Percentiles rank a stretch among this genome's conserved stretches.
These are phyloP conservation scores for Heloderma charlesbogerti DNA, from an alignment of 2,113 vertebrate species.

Conservation along the genomic window DNA sequence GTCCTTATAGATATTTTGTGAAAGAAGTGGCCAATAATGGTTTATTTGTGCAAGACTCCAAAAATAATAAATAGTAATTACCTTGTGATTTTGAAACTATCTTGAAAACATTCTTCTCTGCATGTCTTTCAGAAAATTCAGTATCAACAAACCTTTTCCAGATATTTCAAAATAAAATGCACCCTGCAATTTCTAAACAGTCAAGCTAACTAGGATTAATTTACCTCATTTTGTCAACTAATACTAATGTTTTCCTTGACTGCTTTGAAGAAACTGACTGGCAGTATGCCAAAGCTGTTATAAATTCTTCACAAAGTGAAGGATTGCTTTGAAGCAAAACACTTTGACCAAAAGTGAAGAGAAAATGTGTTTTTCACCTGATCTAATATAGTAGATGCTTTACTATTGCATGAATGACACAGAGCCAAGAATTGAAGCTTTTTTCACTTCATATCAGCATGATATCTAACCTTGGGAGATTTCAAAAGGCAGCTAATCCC, in stretches of 20 bases:
- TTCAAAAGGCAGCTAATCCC: background rate
- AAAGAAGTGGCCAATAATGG: conserved; percentile 23
- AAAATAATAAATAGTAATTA: conserved; percentile 1
- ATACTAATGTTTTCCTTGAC: background rate
- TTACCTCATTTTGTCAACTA: background rate
- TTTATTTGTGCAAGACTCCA: conserved; percentile 14
- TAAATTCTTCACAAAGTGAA: background rate
- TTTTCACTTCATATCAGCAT: background rate
- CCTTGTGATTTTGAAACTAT: conserved; percentile 40
- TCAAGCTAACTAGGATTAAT: conserved; percentile 15
- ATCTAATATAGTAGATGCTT: background rate
- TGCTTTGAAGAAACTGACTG: conserved; percentile 9
- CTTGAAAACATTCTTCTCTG: conserved; percentile 24
- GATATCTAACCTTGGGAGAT: background rate
- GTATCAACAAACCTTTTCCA: conserved; percentile 18
- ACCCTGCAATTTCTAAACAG: background rate
- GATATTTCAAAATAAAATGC: background rate
- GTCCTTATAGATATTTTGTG: conserved; percentile 3
- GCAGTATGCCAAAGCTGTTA: background rate
- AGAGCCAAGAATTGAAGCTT: background rate
- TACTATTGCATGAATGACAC: background rate
- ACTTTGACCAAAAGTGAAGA: background rate
- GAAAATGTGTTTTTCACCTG: background rate
- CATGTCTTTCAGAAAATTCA: conserved; percentile 25
- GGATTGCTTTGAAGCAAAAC: conserved; percentile 14